phyloP scores from a whole-genome alignment of 2,797 vertebrate species.

The Lithobates sylvaticus region DNA sequence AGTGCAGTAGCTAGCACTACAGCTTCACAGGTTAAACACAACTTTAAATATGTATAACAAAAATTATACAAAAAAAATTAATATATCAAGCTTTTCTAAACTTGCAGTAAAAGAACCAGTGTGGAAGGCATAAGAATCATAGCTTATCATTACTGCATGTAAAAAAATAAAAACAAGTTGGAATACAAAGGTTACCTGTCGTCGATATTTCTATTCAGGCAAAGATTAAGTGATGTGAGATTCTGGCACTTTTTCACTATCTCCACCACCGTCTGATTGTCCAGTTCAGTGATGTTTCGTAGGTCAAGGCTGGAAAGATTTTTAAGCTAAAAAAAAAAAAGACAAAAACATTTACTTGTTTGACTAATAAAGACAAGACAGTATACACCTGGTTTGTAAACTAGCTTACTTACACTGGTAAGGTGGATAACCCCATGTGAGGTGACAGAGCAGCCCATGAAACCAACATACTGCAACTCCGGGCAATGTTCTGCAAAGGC shows the following conservation, averaged over 20 bases:
- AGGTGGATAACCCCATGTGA: conserved; percentile 97
- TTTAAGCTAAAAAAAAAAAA: conserved; percentile 78
- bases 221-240: conserved; percentile 96
- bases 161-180: neutral
- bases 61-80: too few species aligned
- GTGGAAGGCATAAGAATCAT: too few species aligned
- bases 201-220: conserved; percentile 98
- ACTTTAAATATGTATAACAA: too few species aligned
- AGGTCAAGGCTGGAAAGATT: conserved; percentile 93
- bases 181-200: conserved; percentile 83
- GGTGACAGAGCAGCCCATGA: conserved; percentile 98
- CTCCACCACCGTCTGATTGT: conserved; percentile 98
- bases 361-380: neutral
- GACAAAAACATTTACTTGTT: too few species aligned
- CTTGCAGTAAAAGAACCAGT: neutral
- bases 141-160: neutral
- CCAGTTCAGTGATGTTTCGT: conserved; percentile 96
- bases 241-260: conserved; percentile 94
- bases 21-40: too few species aligned
- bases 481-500: conserved; percentile 96
- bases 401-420: conserved; percentile 83
- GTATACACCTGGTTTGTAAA: neutral
- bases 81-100: neutral
- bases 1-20: too few species aligned
- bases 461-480: conserved; percentile 94